Conservation (phyloP, 2,113 vertebrate genomes). For the Willisornis vidua region DNA sequence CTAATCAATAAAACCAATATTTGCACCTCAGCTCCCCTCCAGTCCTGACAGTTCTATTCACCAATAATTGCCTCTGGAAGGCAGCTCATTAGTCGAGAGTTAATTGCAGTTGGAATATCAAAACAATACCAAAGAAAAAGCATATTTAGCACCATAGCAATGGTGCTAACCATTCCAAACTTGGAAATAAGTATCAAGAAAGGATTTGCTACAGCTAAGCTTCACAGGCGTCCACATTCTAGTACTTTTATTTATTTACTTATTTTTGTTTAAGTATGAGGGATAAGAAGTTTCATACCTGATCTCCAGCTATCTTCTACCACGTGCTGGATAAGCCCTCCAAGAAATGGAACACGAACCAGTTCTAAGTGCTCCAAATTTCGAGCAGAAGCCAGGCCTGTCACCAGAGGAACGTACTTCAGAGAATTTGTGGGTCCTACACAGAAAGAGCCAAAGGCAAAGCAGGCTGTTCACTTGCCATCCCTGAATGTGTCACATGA, state of each 20-base stretch:
- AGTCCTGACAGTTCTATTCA: neutral
- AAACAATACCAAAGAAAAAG: neutral
- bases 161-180: neutral
- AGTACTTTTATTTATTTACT: neutral
- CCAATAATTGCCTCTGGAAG: neutral
- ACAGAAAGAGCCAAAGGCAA: neutral
- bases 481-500: accelerated
- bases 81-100: neutral
- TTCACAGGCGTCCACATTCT: neutral
- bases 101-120: neutral
- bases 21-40: neutral
- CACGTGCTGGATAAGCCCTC: conserved; percentile 96
- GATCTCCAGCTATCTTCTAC: conserved; percentile 99
- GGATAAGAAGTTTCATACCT: conserved; percentile 75
- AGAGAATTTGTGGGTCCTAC: conserved; percentile 95
- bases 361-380: conserved; percentile 97
- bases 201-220: neutral
- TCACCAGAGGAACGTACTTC: conserved; percentile 97
- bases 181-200: neutral
- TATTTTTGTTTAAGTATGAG: neutral
- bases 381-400: conserved; percentile 93
- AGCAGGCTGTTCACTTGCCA: neutral
- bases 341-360: conserved; percentile 96
- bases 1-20: neutral
- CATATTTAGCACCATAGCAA: neutral